phyloP scores from a whole-genome alignment of 1,140 invertebrate species.

The Leptestheria dahalacensis region DNA sequence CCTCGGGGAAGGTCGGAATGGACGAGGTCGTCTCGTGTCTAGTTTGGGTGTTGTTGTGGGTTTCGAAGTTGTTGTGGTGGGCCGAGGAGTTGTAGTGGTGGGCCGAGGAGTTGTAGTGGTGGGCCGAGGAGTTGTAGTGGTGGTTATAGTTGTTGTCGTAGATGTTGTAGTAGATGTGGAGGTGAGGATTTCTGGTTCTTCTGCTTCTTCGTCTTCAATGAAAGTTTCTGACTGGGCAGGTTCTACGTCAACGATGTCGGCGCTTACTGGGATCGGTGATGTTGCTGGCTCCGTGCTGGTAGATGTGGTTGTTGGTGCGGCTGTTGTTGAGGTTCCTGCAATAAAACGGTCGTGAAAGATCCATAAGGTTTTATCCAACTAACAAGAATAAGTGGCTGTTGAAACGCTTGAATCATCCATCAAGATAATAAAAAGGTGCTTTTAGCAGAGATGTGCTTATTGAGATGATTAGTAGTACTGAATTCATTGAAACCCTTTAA shows the following conservation, averaged over 20 bases:
- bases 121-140: constrained; percentile 15
- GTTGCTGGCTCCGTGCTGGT: background rate
- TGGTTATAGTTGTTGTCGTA: constrained; percentile 1
- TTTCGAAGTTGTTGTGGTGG: constrained; percentile 10
- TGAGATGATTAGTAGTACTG: no score
- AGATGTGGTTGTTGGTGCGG: background rate
- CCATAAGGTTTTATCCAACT: no score
- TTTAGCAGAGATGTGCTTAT: no score
- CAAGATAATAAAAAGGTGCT: no score
- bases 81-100: constrained; percentile 10
- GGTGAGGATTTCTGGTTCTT: constrained; percentile 1
- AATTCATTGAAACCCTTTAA: no score
- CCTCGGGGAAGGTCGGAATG: background rate
- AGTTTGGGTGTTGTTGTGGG: constrained; percentile 1
- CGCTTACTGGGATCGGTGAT: no score
- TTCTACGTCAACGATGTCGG: background rate
- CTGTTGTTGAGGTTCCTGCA: background rate
- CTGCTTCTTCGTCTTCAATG: background rate
- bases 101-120: constrained; percentile 15
- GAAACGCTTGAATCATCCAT: no score
- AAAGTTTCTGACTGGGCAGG: background rate
- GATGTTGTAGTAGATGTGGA: no score
- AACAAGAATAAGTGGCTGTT: no score
- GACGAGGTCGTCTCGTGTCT: background rate
- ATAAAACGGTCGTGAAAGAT: background rate